Base-by-base conservation (phyloP, 2,797 vertebrate genomes). In the Choloepus didactylus region DNA sequence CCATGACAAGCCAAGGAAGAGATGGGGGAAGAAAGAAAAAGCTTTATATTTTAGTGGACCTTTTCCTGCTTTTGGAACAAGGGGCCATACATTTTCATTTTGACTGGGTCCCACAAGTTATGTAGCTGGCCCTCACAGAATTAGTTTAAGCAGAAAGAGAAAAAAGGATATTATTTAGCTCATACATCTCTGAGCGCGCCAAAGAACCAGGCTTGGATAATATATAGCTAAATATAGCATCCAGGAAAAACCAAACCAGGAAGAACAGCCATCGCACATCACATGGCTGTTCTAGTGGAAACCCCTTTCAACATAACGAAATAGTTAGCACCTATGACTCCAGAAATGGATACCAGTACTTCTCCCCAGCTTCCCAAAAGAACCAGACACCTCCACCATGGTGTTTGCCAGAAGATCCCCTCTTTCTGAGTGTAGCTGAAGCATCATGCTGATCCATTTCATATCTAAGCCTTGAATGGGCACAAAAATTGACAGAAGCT, bases 111-210 rank as follows among this genome's bases (percentile, higher is more conserved):
- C 84, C 72, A 88, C 72, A 95, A 70, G 92, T 83, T 82, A 90
- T 70, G 31, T 81, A 82, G 82, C 62, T 88, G 72, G n/a, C 60
- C 66, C 12, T 91, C 67, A 90, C 46, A 81, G 60, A 90, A 49
- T 35, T 81, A 80, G 54, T 87, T 93, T 62, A 87, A 95, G 77
- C 49, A 92, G 49, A 56, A 94, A 93, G 31, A 38, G 54, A 95
- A 70, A 85, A 80, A 95, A 85, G 18, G 72, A 38, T 44, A 92
- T 21, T 59, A 83, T 90, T 96, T 83, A 92, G 73, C 35, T 93
- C 12, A 92, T 9, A 87, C 44, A 84, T 87, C 87, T 95, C 62
- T 62, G 18, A 93, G 80, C 49, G 56, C 66, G 49, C 46, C 72
- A 85, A 49, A 81, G 14, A 94, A 87, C 11, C 38, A 93, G 46